Evolutionary conservation across 1,140 invertebrate genomes (phyloP).

Genomic region (Saxidomus purpurata): DNA sequence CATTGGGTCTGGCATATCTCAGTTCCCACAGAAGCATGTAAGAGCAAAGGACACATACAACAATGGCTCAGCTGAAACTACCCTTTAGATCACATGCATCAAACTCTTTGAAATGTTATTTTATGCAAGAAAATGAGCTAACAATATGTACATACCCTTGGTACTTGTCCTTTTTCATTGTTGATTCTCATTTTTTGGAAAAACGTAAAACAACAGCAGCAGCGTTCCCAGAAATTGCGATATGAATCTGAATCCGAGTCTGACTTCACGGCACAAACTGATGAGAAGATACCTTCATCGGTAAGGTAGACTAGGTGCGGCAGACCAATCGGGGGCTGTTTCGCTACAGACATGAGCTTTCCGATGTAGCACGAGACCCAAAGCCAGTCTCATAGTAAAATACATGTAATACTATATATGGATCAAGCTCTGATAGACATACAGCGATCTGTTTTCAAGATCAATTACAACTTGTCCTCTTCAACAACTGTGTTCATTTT

Average conservation of each 20-base stretch:
- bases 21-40: too few relatives aligned
- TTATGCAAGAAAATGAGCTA: neutral
- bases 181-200: slow-evolving; percentile 4
- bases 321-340: slow-evolving; percentile 30
- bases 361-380: neutral
- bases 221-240: slow-evolving; percentile 7
- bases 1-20: too few relatives aligned
- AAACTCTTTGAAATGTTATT: too few relatives aligned
- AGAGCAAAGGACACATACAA: too few relatives aligned
- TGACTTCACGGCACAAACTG: slow-evolving; percentile 27
- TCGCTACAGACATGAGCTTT: slow-evolving; percentile 39
- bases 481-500: neutral
- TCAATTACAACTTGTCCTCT: too few relatives aligned
- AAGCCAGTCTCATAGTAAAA: neutral
- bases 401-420: neutral
- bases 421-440: neutral
- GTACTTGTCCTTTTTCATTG: slow-evolving; percentile 16
- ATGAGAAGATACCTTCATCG: slow-evolving; percentile 56
- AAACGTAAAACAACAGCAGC: slow-evolving; percentile 28
- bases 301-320: slow-evolving; percentile 50
- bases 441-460: neutral
- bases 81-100: too few relatives aligned
- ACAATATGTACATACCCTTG: slow-evolving; percentile 31
- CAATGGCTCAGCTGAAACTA: too few relatives aligned
- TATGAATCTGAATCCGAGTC: slow-evolving; percentile 3